Conservation (phyloP, 2,888 invertebrate genomes). For the Drosophila quinaria region DNA sequence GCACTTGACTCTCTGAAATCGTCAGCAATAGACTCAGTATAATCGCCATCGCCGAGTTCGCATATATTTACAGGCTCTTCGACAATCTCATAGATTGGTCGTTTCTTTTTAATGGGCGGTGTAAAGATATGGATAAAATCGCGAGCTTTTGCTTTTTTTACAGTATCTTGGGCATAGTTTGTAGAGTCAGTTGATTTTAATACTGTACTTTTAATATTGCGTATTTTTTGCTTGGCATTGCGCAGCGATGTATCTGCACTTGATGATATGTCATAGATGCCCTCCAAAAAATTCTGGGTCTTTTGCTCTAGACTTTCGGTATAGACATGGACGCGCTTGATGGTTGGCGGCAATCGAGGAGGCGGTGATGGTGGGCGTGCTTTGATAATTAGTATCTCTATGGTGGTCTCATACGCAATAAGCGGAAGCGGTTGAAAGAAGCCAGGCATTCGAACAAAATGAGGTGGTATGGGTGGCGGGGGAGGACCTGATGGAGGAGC, state of each 20-base stretch:
- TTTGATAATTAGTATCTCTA: conserved; percentile 85
- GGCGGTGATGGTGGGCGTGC: conserved; percentile 83
- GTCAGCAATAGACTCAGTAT: conserved; percentile 81
- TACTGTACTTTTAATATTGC: conserved; percentile 85
- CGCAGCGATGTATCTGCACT: conserved; percentile 83
- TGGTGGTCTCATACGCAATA: conserved; percentile 85
- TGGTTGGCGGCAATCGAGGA: conserved; percentile 81
- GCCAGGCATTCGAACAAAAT: conserved; percentile 85
- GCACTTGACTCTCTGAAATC: conserved; percentile 83
- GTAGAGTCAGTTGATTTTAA: conserved; percentile 85
- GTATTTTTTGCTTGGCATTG: conserved; percentile 85
- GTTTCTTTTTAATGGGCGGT: conserved; percentile 83
- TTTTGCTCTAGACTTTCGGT: conserved; percentile 85
- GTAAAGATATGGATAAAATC: conserved; percentile 85
- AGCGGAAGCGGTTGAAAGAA: conserved; percentile 85
- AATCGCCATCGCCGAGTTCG: conserved; percentile 69
- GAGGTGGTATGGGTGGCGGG: conserved; percentile 82
- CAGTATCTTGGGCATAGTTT: conserved; percentile 85
- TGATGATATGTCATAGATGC: conserved; percentile 82
- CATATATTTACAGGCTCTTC: conserved; percentile 80
- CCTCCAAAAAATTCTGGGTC: conserved; percentile 84
- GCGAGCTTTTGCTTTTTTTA: conserved; percentile 85
- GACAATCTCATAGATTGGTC: conserved; percentile 85
- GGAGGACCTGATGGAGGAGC: conserved; percentile 64
- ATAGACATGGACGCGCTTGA: conserved; percentile 84